phyloP scores from a whole-genome alignment of 2,888 invertebrate genomes.

The Gibbula magus region DNA sequence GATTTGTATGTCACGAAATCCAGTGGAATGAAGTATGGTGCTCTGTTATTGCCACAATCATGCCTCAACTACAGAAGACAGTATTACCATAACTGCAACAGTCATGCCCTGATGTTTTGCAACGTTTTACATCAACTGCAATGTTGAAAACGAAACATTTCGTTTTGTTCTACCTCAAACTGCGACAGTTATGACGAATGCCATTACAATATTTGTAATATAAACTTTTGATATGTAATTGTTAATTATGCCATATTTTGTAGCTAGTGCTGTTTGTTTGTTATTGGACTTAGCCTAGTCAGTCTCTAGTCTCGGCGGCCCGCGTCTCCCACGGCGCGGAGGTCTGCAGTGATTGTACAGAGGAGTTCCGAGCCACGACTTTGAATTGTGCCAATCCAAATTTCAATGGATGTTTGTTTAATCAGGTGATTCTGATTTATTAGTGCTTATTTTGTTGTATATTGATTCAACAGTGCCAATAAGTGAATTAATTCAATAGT shows the following conservation, averaged over 20 bases:
- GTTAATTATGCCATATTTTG: slow-evolving; percentile 22
- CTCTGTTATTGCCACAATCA: slow-evolving; percentile 9
- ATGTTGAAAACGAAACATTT: slow-evolving; percentile 1
- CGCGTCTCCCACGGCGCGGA: background rate
- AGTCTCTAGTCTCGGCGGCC: background rate
- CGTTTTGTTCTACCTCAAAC: slow-evolving; percentile 10
- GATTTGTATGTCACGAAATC: too few species aligned
- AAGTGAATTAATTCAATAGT: too few species aligned
- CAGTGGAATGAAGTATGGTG: background rate
- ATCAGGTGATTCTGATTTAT: background rate
- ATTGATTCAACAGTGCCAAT: too few species aligned
- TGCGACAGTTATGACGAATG: background rate
- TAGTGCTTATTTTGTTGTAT: background rate
- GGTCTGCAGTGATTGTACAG: slow-evolving; percentile 7
- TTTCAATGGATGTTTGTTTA: background rate
- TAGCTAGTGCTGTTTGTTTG: slow-evolving; percentile 23
- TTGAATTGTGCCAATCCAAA: background rate
- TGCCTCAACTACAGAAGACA: background rate
- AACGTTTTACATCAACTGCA: background rate
- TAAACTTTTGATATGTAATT: background rate
- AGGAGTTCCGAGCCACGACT: slow-evolving; percentile 14
- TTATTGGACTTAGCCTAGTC: slow-evolving; percentile 17
- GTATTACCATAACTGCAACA: background rate
- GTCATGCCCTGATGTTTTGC: background rate
- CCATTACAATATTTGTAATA: slow-evolving; percentile 14